Conservation (phyloP, 2,113 vertebrate genomes). For the Marmota monax region DNA sequence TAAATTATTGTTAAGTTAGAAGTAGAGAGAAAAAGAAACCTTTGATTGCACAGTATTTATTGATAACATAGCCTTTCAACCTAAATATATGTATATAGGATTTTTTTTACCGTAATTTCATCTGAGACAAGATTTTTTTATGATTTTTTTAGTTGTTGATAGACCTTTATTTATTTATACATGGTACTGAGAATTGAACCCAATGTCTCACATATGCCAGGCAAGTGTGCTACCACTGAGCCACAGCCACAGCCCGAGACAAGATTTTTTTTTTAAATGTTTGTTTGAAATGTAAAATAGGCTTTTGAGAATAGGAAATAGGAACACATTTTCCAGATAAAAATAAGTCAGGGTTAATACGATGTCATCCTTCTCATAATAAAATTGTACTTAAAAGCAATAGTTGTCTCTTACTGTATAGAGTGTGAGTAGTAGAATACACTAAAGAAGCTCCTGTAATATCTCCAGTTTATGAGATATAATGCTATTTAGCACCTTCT, state of each 20-base stretch:
- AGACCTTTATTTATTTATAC: too few relatives aligned
- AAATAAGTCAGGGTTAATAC: neutral
- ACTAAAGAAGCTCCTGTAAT: neutral
- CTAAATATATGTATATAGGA: neutral
- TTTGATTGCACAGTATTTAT: neutral
- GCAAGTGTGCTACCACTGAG: too few relatives aligned
- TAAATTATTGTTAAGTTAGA: conserved; percentile 10
- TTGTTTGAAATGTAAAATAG: conserved; percentile 16
- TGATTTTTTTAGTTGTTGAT: too few relatives aligned
- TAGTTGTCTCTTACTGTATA: neutral
- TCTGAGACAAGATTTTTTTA: neutral
- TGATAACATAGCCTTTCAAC: neutral
- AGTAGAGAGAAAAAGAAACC: neutral
- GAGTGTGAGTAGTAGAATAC: neutral
- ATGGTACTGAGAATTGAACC: too few relatives aligned
- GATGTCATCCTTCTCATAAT: neutral
- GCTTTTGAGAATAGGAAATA: conserved; percentile 5
- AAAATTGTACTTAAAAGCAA: neutral
- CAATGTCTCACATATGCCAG: too few relatives aligned
- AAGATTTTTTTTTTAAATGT: neutral
- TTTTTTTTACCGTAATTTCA: conserved; percentile 23
- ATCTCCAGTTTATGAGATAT: neutral
- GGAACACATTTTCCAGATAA: neutral
- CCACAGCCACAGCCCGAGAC: too few relatives aligned
- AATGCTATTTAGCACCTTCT: neutral